Evolutionary conservation across 2,797 vertebrate species (phyloP).

Genomic region (Alauda arvensis): DNA sequence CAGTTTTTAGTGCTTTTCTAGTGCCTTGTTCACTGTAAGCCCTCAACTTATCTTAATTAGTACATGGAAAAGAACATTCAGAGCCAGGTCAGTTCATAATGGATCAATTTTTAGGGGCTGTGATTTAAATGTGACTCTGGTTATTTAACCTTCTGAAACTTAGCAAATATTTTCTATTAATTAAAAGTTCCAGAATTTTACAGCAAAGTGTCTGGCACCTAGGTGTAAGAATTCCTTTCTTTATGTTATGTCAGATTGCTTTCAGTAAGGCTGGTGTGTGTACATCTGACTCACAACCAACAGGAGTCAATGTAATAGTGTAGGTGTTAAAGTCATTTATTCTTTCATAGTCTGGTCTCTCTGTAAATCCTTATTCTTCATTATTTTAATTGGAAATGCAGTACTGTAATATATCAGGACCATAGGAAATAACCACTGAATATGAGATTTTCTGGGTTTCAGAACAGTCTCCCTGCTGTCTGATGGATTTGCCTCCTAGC

Average conservation of each 20-base stretch:
- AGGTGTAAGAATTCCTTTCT: background rate
- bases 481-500: background rate
- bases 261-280: background rate
- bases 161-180: slow-evolving; percentile 20
- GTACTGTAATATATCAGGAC: background rate
- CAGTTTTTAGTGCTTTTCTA: background rate
- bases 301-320: background rate
- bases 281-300: background rate
- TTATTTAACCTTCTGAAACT: slow-evolving; percentile 5
- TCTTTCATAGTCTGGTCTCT: background rate
- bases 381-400: background rate
- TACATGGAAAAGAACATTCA: background rate
- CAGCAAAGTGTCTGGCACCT: background rate
- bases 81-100: background rate
- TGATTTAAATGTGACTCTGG: background rate
- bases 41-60: background rate
- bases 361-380: background rate
- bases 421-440: background rate
- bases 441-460: background rate
- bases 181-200: slow-evolving; percentile 7
- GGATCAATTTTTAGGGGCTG: background rate
- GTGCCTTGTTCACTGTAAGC: background rate
- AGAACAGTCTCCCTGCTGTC: background rate
- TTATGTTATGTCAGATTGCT: background rate
- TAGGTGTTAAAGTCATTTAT: background rate